phyloP scores from a whole-genome alignment of 2,888 invertebrate species.

The Pseudoips prasinana region DNA sequence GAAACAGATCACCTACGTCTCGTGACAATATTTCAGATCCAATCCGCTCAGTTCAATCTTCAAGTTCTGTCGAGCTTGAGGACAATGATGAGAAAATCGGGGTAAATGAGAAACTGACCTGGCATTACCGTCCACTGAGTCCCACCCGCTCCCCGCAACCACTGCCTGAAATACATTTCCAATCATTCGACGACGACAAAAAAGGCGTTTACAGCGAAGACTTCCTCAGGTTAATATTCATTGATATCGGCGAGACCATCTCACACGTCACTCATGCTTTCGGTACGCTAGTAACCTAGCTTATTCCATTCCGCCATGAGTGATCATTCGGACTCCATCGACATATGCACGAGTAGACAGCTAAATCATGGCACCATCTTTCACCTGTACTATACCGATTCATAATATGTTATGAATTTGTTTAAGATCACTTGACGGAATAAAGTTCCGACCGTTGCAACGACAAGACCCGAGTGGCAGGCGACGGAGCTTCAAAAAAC shows the following conservation, averaged over 20 bases:
- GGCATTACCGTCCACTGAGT: conserved; percentile 72
- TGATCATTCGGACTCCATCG: conserved; percentile 37
- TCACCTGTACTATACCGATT: conserved; percentile 68
- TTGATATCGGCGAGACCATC: conserved; percentile 47
- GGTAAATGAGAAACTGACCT: conserved; percentile 63
- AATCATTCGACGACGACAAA: conserved; percentile 77
- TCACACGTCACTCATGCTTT: conserved; percentile 44
- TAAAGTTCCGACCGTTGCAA: conserved; percentile 82
- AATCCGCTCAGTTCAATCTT: conserved; percentile 49
- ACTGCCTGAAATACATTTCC: conserved; percentile 73
- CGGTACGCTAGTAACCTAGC: conserved; percentile 57
- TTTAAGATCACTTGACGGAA: conserved; percentile 85
- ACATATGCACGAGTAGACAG: conserved; percentile 52
- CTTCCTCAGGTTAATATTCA: conserved; percentile 76
- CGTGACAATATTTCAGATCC: conserved; percentile 65
- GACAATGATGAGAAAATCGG: conserved; percentile 38
- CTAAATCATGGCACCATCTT: conserved; percentile 47
- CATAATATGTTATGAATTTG: conserved; percentile 59
- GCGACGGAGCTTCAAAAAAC: conserved; percentile 82
- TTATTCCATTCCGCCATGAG: conserved; percentile 34
- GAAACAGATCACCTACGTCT: conserved; percentile 69
- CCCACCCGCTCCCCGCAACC: conserved; percentile 57
- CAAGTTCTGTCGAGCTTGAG: conserved; percentile 44
- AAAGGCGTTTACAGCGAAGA: conserved; percentile 70
- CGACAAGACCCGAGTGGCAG: conserved; percentile 84